Evolutionary conservation across 1,140 invertebrate genomes (phyloP).

Genomic region (Hormaphis cornu): DNA sequence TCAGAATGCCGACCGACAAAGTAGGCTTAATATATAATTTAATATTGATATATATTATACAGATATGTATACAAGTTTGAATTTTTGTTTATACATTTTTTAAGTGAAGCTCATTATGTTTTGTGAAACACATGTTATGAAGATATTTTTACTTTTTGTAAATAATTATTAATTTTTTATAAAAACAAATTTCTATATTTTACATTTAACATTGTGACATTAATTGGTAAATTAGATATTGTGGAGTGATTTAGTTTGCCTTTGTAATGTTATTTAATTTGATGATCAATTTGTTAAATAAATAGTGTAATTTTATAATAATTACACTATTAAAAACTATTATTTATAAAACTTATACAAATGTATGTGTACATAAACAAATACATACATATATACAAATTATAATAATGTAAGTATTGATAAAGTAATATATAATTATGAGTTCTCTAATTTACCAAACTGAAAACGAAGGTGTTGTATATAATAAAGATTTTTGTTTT

Average conservation of each 20-base stretch:
- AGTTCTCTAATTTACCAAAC: neutral
- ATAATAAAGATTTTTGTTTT: neutral
- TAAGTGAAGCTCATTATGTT: conserved; percentile 6
- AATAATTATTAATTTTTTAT: too few relatives aligned
- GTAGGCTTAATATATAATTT: conserved; percentile 11
- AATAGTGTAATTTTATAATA: neutral
- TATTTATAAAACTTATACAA: too few relatives aligned
- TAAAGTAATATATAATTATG: neutral
- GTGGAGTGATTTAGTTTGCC: neutral
- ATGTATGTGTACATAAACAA: too few relatives aligned
- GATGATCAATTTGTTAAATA: neutral
- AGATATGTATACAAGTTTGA: neutral
- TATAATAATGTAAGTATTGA: neutral
- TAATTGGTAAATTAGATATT: neutral
- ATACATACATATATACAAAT: too few relatives aligned
- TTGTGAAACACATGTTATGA: neutral
- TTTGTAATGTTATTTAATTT: too few relatives aligned
- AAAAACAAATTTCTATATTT: neutral
- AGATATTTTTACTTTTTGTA: neutral
- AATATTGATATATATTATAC: neutral
- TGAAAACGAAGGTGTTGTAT: neutral
- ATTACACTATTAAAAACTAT: too few relatives aligned
- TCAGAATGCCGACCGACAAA: neutral
- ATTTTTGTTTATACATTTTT: neutral
- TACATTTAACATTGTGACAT: neutral